phyloP scores from a whole-genome alignment of 2,113 vertebrate species.

The Trogon surrucura region DNA sequence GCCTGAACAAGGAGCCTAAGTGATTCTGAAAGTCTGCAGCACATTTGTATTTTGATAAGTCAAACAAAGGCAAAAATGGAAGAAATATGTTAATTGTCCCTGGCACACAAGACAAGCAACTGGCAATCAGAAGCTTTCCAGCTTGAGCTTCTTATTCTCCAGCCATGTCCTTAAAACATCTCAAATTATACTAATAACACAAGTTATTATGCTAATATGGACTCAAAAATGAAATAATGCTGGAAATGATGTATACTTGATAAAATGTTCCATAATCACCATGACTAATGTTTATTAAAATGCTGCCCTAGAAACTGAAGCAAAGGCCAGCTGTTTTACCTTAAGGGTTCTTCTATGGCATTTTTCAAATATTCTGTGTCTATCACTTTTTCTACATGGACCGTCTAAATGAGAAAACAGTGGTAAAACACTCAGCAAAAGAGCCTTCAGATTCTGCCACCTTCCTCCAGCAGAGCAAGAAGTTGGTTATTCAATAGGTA shows the following conservation, averaged over 20 bases:
- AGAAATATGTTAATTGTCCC: constrained; percentile 48
- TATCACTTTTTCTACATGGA: constrained; percentile 29
- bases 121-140: constrained; percentile 2
- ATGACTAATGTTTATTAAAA: constrained; percentile 66
- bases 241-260: constrained; percentile 65
- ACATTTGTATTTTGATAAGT: constrained; percentile 51
- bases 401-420: constrained; percentile 32
- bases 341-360: constrained; percentile 36
- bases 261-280: constrained; percentile 57
- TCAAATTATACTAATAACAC: constrained; percentile 56
- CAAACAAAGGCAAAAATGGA: constrained; percentile 37
- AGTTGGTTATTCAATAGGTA: not conserved
- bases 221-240: constrained; percentile 22
- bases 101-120: constrained; percentile 21
- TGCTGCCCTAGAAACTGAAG: constrained; percentile 59
- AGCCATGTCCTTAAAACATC: constrained; percentile 49
- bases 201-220: constrained; percentile 50
- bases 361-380: constrained; percentile 64
- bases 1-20: constrained; percentile 36
- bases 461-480: not conserved
- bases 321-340: constrained; percentile 51
- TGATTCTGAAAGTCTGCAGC: constrained; percentile 37
- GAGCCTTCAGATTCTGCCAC: constrained; percentile 32
- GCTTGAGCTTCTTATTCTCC: constrained; percentile 40
- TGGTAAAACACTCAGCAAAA: constrained; percentile 13